Evolutionary conservation across 2,888 invertebrate species (phyloP), one percentile per base, ranked within the genome.

Genomic region (Ceriagrion tenellum): DNA sequence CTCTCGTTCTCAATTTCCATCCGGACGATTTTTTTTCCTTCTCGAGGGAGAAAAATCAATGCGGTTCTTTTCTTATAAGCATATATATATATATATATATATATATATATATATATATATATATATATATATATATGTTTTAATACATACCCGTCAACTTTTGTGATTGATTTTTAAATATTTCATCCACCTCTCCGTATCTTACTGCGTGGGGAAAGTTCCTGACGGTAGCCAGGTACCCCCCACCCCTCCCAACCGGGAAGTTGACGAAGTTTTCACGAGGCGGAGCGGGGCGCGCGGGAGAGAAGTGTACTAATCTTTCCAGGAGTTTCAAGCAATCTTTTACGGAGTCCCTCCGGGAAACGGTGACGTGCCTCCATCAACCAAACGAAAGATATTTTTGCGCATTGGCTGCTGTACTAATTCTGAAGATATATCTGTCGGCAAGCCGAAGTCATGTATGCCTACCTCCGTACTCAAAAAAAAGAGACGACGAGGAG

Each of bases 131-230:
- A n/a, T n/a, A n/a, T n/a, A n/a, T n/a, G n/a, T n/a, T n/a, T n/a
- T n/a, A n/a, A n/a, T n/a, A 47, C 23, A 69, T 26, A 26, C 10
- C 35, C 81, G 26, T 35, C 12, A 81, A 35, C 10, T 81, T 74
- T 35, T 35, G 12, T 81, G 81, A 81, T 81, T 81, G 81, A 81
- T 81, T 81, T 81, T 81, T 30, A 81, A 81, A 81, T 81, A 81
- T 81, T 81, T 35, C 35, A 81, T 81, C 81, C 81, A 35, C 35
- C 81, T 35, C 30, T 81, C 13, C 12, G 81, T 81, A 59, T 81
- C 30, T 13, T 10, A 81, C 26, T 35, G 81, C 13, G 13, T 59
- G 35, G 18, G 26, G 81, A 81, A 81, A 81, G 81, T 81, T 35
- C 16, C 81, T 20, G 35, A 35, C 23, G 81, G 8, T 10, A 81